A percentile compares a stretch with the other conserved stretches of the same genome.
phyloP scores from a whole-genome alignment of 37 sponge, comb jelly and placozoan species.

The Bolinopsis microptera region DNA sequence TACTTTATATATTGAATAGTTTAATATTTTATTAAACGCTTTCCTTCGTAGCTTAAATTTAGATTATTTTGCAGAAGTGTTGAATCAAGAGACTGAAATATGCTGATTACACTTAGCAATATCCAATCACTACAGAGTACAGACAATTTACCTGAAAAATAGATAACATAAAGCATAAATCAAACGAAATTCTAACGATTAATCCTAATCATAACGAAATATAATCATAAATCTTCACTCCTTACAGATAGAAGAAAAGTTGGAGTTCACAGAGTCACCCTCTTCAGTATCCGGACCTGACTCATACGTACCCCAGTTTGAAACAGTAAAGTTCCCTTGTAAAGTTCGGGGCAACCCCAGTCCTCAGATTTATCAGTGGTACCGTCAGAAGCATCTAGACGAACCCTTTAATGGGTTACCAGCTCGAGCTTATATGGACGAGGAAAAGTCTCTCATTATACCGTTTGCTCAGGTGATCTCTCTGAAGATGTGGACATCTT shows the following conservation, averaged over 20 bases:
- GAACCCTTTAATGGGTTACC: constrained; percentile 44
- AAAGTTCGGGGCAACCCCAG: background rate
- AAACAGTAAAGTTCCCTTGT: constrained; percentile 40
- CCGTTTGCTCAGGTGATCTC: constrained; percentile 9
- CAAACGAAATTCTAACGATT: no score
- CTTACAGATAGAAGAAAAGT: background rate
- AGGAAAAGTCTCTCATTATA: constrained; percentile 15
- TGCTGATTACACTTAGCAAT: no score
- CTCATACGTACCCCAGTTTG: constrained; percentile 1
- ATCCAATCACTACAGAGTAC: no score
- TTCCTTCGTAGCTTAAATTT: background rate
- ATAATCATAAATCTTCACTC: no score
- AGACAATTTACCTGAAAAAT: no score
- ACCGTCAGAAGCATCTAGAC: background rate
- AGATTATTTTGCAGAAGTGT: background rate
- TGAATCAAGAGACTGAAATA: no score
- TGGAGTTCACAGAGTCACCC: background rate
- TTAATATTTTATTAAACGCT: background rate
- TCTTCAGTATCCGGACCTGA: background rate
- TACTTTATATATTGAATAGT: background rate
- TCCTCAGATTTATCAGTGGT: constrained; percentile 1
- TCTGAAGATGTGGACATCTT: no score
- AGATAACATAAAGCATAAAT: no score
- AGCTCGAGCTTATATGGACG: constrained; percentile 32
- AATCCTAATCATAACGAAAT: no score